Base-by-base conservation (phyloP, 2,888 invertebrate genomes). In the Lordiphosa andalusiaca region DNA sequence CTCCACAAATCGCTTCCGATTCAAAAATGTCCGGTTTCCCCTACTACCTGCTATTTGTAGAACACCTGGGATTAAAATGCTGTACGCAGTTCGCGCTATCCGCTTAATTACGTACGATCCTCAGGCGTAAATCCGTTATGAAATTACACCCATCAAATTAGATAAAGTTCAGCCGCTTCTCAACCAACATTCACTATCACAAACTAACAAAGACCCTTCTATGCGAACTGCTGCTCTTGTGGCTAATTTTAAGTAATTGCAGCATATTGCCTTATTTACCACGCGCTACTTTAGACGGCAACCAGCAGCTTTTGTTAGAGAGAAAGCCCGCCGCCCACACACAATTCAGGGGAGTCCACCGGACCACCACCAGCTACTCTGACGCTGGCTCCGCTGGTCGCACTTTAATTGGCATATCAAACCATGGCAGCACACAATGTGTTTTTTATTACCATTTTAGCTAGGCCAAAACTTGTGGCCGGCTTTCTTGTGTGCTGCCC, bases 331-430 rank as follows among this genome's bases (percentile, higher is more conserved):
- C 64, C 75, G 69, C 76, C 69, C 59, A 62, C 82, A 64, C 63
- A 59, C 58, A 42, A 57, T 39, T 33, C 23, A 9, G n/a, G 21
- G n/a, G 12, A 36, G 36, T 12, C 47, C n/a, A 12, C n/a, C 42
- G 10, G 21, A 23, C 6, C 12, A 9, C n/a, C 36, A n/a, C 5
- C 10, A 13, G 6, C 39, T 21, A n/a, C 30, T 25, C 47, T 35
- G 12, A 7, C 19, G 25, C 38, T 47, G 57, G 57, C 46, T 53
- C 57, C 63, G 65, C 66, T 61, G 83, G 77, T 72, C 83, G 80
- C 76, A 80, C 70, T 83, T 77, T 77, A 77, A 77, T 77, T 77
- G 77, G 77, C 80, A 77, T 77, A 77, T 83, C 83, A 80, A 72
- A 64, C 53, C 67, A 53, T 66, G 59, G 51, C 53, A 67, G 65